phyloP scores from a whole-genome alignment of 2,797 vertebrate genomes.

The Trachops cirrhosus region DNA sequence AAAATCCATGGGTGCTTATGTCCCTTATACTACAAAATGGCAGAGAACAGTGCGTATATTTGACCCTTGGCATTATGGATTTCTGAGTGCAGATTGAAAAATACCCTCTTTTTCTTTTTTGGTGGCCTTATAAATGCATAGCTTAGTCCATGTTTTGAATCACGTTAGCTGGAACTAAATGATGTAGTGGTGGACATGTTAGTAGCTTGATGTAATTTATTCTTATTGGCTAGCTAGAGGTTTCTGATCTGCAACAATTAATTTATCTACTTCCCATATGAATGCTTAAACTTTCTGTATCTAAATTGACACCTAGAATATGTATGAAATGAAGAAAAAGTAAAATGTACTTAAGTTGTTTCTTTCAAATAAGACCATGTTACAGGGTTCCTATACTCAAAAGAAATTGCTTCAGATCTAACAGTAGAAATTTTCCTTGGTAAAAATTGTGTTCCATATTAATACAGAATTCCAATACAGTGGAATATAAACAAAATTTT shows the following conservation, averaged over 20 bases:
- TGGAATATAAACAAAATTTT: background rate
- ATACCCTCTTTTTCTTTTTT: background rate
- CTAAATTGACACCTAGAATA: background rate
- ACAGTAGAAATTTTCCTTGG: background rate
- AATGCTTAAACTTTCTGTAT: background rate
- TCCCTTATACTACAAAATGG: background rate
- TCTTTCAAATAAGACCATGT: background rate
- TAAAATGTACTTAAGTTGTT: background rate
- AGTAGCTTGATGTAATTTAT: background rate
- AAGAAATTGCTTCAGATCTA: slow-evolving; percentile 14
- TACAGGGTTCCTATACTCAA: background rate
- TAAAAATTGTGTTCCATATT: background rate
- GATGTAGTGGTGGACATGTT: background rate
- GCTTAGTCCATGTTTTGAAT: background rate
- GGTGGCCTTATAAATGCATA: background rate
- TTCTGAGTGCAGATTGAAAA: background rate
- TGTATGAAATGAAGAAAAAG: slow-evolving; percentile 4
- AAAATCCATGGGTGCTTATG: background rate
- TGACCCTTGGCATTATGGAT: background rate
- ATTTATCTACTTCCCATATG: background rate
- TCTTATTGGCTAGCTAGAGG: background rate
- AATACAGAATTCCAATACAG: background rate
- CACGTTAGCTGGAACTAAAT: background rate
- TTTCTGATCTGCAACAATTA: background rate
- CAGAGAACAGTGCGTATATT: background rate